Conservation (phyloP, 2,888 invertebrate genomes). For the Pogonocherus hispidulus region DNA sequence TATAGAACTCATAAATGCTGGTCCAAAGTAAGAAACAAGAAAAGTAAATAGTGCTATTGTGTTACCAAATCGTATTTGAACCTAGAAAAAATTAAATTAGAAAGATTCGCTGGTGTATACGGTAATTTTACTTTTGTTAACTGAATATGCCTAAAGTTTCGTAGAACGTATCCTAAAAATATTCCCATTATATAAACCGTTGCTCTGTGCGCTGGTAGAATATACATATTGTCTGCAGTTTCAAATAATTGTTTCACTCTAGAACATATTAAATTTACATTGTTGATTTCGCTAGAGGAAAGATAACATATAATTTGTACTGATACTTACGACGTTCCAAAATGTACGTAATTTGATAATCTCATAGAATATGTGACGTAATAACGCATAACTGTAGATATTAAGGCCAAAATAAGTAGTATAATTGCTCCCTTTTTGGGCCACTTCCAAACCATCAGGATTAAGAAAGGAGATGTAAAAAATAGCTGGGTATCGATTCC, state of each 20-base stretch:
- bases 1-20: constrained; percentile 76
- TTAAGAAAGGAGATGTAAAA: constrained; percentile 74
- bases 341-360: constrained; percentile 78
- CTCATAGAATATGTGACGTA: constrained; percentile 74
- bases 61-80: constrained; percentile 73
- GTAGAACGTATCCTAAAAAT: constrained; percentile 73
- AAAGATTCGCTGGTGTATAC: too few relatives aligned
- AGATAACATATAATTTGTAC: too few relatives aligned
- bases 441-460: constrained; percentile 74
- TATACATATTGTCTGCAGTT: constrained; percentile 79
- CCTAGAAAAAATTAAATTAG: constrained; percentile 60
- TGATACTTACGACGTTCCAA: constrained; percentile 78
- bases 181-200: constrained; percentile 81
- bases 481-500: constrained; percentile 81
- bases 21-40: constrained; percentile 73
- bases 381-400: constrained; percentile 75
- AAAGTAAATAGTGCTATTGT: constrained; percentile 70
- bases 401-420: constrained; percentile 68
- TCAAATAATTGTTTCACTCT: constrained; percentile 77
- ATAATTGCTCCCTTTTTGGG: constrained; percentile 71
- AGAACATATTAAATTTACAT: constrained; percentile 51
- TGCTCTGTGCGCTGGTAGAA: constrained; percentile 75
- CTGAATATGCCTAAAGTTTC: constrained; percentile 67
- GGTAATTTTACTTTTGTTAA: constrained; percentile 69
- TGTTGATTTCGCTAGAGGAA: too few relatives aligned